Evolutionary conservation across 2,888 invertebrate species (phyloP), one percentile per base, ranked within the genome.

Genomic region (Sussaba pulchella): DNA sequence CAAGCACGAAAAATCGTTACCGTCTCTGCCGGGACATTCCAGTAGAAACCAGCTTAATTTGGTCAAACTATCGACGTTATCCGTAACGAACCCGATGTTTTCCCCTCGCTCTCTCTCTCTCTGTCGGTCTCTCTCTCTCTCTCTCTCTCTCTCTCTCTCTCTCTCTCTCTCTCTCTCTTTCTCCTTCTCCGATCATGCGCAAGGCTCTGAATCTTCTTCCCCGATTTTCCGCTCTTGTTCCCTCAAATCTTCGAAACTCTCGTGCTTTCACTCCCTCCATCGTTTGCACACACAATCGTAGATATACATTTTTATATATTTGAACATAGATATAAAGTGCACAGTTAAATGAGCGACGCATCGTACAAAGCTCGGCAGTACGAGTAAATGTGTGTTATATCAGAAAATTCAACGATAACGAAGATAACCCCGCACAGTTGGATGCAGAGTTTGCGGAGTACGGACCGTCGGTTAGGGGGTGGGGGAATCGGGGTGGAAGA

Each of bases 321-420:
- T 9, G 52, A 26, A 57, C n/a, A 57, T 9, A 36, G 8, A 57
- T 52, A 43, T 4, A 2, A 2, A 14, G 31, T 57, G n/a, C 21
- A 39, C 19, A 19, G 19, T 12, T 39, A 21, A 19, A 21, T 19
- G 10, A 31, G 47, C 4, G 5, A 12, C 12, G 43, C 54, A 4
- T 43, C 12, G 12, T 17, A 0, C 5, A 14, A 41, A 57, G 41
- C 19, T 8, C 43, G 41, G 54, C 36, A 52, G 52, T 26, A 61
- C 14, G 66, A 59, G 74, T 66, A 64, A 52, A 66, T 61, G 70
- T 64, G n/a, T 24, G 66, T 10, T 54, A 14, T 85, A 87, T 87
- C 85, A 83, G 79, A 83, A 83, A 86, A 88, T 88, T 85, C 81
- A 83, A 69, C 81, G 87, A 88, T 87, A 88, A 84, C 76, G 63